phyloP scores from a whole-genome alignment of 2,797 vertebrate species.

The Tenualosa ilisha region DNA sequence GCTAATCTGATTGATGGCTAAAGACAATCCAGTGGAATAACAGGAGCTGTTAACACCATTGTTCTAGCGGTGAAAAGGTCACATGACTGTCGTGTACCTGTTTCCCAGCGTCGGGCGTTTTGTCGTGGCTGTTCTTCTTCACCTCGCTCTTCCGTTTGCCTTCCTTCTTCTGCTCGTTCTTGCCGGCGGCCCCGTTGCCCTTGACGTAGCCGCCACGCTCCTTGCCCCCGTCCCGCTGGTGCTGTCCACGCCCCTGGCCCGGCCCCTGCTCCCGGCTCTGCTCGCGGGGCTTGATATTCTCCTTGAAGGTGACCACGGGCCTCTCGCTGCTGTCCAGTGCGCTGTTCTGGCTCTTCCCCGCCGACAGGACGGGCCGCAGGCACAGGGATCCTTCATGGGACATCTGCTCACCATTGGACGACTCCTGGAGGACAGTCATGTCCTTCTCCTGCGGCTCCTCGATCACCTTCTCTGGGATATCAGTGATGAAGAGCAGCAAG shows the following conservation, averaged over 20 bases:
- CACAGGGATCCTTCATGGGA: constrained; percentile 77
- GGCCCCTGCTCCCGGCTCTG: constrained; percentile 79
- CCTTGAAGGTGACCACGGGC: constrained; percentile 94
- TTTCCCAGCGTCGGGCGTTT: constrained; percentile 80
- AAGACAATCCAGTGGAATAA: neutral
- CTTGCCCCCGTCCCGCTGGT: constrained; percentile 79
- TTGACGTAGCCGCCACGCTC: constrained; percentile 82
- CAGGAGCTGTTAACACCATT: neutral
- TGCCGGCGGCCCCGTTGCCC: constrained; percentile 73
- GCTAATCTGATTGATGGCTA: neutral
- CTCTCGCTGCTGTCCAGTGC: constrained; percentile 84
- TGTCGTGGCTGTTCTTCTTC: constrained; percentile 83
- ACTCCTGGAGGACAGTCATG: constrained; percentile 85
- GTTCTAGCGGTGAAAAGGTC: neutral
- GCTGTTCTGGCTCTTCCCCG: constrained; percentile 83
- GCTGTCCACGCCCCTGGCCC: constrained; percentile 65
- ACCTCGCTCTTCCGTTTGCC: constrained; percentile 89
- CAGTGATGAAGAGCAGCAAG: constrained; percentile 88
- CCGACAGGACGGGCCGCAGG: constrained; percentile 90
- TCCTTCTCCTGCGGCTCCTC: constrained; percentile 89
- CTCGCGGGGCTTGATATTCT: constrained; percentile 95
- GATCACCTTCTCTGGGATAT: constrained; percentile 88
- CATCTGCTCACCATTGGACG: constrained; percentile 78
- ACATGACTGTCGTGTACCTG: constrained; percentile 70
- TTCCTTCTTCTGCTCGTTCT: constrained; percentile 87